These are phyloP conservation scores for Pachypeltis micranthus DNA, from an alignment of 1,140 invertebrate species.

Conservation along the genomic window DNA sequence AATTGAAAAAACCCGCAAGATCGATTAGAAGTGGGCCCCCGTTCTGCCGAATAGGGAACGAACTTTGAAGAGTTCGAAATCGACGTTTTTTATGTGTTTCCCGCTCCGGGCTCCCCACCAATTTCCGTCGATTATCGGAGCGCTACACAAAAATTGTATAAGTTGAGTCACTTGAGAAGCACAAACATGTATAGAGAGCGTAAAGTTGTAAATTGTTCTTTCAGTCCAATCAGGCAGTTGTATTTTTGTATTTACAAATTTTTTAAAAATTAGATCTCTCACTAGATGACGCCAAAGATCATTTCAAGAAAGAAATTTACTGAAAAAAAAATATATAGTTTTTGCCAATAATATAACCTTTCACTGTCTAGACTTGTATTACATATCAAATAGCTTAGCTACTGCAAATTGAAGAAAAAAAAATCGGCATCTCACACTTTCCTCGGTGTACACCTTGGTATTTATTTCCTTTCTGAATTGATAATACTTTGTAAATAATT, in stretches of 20 bases:
- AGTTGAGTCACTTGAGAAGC: neutral
- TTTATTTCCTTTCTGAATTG: neutral
- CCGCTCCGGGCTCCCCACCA: neutral
- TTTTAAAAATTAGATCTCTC: slow-evolving; percentile 18
- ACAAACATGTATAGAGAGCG: slow-evolving; percentile 3
- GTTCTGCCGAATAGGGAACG: too few relatives aligned
- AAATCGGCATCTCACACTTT: neutral
- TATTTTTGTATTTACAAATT: slow-evolving; percentile 21
- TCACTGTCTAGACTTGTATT: slow-evolving; percentile 13
- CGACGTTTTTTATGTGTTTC: neutral
- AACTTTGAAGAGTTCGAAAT: too few relatives aligned
- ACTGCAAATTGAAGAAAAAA: neutral
- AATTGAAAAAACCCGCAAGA: too few relatives aligned
- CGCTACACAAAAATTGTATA: too few relatives aligned
- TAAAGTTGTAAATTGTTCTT: slow-evolving; percentile 9
- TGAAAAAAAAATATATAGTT: slow-evolving; percentile 3
- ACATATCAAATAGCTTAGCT: slow-evolving; percentile 8
- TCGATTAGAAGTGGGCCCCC: too few relatives aligned
- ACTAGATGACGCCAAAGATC: slow-evolving; percentile 21
- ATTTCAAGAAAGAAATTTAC: neutral
- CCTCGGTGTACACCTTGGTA: neutral
- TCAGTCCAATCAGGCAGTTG: slow-evolving; percentile 9
- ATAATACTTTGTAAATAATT: neutral
- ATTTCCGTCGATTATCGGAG: too few relatives aligned
- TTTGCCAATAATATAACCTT: neutral